phyloP scores from a whole-genome alignment of 2,113 vertebrate species.

The Scortum barcoo region DNA sequence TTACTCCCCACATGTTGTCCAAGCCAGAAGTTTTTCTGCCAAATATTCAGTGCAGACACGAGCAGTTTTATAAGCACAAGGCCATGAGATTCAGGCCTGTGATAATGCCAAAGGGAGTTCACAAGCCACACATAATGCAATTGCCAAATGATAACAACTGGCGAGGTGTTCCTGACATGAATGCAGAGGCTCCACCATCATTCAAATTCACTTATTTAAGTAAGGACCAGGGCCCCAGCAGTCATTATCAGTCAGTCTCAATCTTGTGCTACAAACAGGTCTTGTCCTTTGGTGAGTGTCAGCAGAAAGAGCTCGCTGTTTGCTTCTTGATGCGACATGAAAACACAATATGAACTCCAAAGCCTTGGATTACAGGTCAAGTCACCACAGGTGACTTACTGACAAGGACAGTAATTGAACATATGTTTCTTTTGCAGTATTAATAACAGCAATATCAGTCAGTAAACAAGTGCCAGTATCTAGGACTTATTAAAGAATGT shows the following conservation, averaged over 20 bases:
- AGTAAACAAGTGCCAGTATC: not conserved
- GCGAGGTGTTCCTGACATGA: slow-evolving; percentile 28
- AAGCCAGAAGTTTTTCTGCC: slow-evolving; percentile 8
- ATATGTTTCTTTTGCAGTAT: not conserved
- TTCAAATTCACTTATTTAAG: slow-evolving; percentile 25
- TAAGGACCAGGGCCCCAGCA: slow-evolving; percentile 14
- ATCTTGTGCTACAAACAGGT: slow-evolving; percentile 20
- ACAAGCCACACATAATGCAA: slow-evolving; percentile 19
- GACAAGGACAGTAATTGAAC: not conserved
- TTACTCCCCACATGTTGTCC: not conserved
- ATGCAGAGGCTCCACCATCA: slow-evolving; percentile 9
- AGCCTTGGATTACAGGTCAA: not conserved
- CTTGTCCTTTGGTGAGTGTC: slow-evolving; percentile 11
- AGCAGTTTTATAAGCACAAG: not conserved
- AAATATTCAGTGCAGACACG: slow-evolving; percentile 8
- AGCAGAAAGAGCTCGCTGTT: not conserved
- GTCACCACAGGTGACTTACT: not conserved
- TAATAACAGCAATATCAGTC: not conserved
- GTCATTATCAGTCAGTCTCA: slow-evolving; percentile 31
- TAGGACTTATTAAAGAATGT: slow-evolving; percentile 3
- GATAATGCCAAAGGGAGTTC: slow-evolving; percentile 23
- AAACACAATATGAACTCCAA: not conserved
- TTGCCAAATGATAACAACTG: slow-evolving; percentile 20
- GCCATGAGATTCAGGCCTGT: not conserved
- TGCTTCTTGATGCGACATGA: not conserved